Base-by-base conservation (phyloP, 2,888 invertebrate species). In the Drosophila yooni region DNA sequence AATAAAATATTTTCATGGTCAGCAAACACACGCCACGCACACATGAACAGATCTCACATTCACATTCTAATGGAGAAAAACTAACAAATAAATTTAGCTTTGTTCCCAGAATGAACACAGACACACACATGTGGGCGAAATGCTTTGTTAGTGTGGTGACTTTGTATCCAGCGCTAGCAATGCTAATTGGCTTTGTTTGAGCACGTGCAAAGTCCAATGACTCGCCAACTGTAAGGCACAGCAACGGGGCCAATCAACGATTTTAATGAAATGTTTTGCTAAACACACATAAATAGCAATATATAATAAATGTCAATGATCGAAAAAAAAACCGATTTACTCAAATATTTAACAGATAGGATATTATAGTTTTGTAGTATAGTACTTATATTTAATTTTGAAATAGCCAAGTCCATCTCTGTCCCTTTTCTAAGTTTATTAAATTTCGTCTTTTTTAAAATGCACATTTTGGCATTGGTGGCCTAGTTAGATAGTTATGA, bases 1-100 rank as follows among this genome's bases (percentile, higher is more conserved):
- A 85, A 80, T 85, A 62, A 48, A 74, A 70, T 69, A 74, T 61
- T 75, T 75, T 75, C 75, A 75, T 75, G 75, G 75, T 62, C 75
- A 75, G 54, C 59, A 74, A 51, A 68, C 63, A 43, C 59, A 48
- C 65, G 29, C 46, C 61, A 50, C 53, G 38, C 31, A 36, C 31
- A 36, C 33, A 48, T 11, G 36, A 15, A 15, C 46, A 25, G 25
- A 25, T 15, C 54, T 34, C 40, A 43, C 31, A 29, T 21, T 18
- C 25, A 40, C 31, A 13, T 38, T 46, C 46, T 63, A 64, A 25
- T 46, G 46, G 34, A 29, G 57, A 52, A 29, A 57, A 65, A 53
- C 59, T 66, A 52, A 31, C 48, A 48, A 51, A 56, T 52, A 34
- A 48, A 40, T 46, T 70, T 65, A 25, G 76, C 71, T 71, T 69